Percentiles rank a stretch among this genome's conserved stretches.
Conservation (phyloP, 2,113 vertebrate genomes). For the Saiga tatarica region DNA sequence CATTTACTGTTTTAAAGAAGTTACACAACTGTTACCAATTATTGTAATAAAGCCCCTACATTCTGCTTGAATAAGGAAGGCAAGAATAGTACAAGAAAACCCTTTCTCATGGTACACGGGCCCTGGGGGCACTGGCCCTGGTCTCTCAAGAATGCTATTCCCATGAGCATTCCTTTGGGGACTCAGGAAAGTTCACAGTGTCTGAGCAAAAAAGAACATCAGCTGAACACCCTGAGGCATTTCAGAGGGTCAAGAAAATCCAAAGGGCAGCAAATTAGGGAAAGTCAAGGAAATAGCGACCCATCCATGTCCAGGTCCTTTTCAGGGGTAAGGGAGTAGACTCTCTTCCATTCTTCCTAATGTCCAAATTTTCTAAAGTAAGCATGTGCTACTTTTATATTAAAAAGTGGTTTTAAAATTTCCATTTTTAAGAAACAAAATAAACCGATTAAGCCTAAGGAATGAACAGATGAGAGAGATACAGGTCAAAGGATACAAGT, state of each 20-base stretch:
- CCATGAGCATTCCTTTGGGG: background rate
- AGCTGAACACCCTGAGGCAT: background rate
- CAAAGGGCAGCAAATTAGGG: background rate
- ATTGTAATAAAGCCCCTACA: background rate
- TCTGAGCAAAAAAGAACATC: background rate
- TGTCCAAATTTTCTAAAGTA: background rate
- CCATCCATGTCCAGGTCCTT: background rate
- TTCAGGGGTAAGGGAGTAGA: background rate
- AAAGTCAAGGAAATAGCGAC: background rate
- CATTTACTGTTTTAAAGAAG: conserved; percentile 32
- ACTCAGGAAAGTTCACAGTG: background rate
- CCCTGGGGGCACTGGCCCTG: background rate
- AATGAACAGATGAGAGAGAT: background rate
- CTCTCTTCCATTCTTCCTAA: background rate
- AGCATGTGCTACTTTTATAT: background rate
- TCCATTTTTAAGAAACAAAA: conserved; percentile 1
- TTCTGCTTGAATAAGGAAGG: background rate
- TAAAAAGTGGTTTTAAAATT: background rate
- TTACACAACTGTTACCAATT: background rate
- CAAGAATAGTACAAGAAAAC: conserved; percentile 19
- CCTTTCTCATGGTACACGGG: background rate
- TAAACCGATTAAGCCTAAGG: background rate
- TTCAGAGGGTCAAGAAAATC: background rate
- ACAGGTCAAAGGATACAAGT: background rate
- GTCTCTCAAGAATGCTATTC: background rate